Base-by-base conservation (phyloP, 2,888 invertebrate species). In the Capitulum mitella region DNA sequence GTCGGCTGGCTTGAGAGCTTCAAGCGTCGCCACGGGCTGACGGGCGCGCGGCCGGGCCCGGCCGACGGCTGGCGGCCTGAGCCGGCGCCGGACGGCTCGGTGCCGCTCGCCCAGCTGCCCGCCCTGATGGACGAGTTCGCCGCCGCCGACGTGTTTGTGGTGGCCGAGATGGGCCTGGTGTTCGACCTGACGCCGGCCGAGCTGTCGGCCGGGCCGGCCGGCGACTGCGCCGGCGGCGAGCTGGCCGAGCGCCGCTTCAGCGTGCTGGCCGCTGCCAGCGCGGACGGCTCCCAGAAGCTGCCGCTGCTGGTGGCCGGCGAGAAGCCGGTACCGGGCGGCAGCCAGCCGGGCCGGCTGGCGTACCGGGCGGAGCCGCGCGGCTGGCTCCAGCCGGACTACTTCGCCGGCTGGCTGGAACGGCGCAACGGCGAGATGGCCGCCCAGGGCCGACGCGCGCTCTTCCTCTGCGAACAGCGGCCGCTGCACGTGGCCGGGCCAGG, bases 271-370 rank as follows among this genome's bases (percentile, higher is more conserved):
- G 70, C 70, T 26, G 40, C 70, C 37, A 40, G 26, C 19, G 70
- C 70, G 6, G 70, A 70, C 40, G 70, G 70, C 37, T 70, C 70
- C 6, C 70, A 70, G 70, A 70, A 70, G 37, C 70, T 70, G 37
- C 70, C 70, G 37, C 70, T 70, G 37, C 40, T 70, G 26, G n/a
- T 70, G 22, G 37, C 22, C 37, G 70, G 70, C 40, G 29, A 37
- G 22, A 22, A 12, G 37, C 2, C 37, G 26, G 8, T 70, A 26
- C 5, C 37, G 26, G 70, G 70, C 26, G 70, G 40, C 70, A 70
- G 40, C 40, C 37, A 70, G 70, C 70, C 70, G 37, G 70, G 70
- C 40, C 37, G 70, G 40, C 26, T 70, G 8, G 40, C 70, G 26
- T 70, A 70, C 40, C 70, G 37, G 26, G 29, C 37, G 19, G 70